phyloP scores from a whole-genome alignment of 2,797 vertebrate genomes.

The Lithobates pipiens region DNA sequence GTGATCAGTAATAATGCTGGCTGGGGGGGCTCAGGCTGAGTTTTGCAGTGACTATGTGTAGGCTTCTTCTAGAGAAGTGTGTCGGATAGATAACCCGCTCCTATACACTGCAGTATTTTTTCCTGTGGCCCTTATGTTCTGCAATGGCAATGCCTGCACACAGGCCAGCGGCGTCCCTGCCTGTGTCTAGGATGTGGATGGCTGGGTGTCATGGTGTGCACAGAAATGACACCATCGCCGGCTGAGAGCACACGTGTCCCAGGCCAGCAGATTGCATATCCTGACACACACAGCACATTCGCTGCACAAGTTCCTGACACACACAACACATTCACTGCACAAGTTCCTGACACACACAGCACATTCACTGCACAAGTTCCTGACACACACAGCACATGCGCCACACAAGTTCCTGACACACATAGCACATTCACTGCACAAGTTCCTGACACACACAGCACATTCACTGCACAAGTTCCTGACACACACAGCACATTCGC shows the following conservation, averaged over 20 bases:
- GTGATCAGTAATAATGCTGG: not conserved
- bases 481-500: too few species aligned
- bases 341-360: too few species aligned
- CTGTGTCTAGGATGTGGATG: not conserved
- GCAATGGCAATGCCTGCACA: conserved; percentile 46
- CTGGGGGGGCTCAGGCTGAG: conserved; percentile 1
- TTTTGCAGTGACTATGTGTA: conserved; percentile 20
- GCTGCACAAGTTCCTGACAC: not conserved
- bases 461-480: too few species aligned
- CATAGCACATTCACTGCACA: too few species aligned
- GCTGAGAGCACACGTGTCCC: conserved; percentile 27
- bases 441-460: too few species aligned
- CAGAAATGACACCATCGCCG: not conserved
- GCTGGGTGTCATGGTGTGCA: not conserved
- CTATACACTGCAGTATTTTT: conserved; percentile 86
- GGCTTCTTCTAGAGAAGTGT: not conserved
- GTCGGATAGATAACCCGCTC: conserved; percentile 48
- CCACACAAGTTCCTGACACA: too few species aligned
- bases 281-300: not conserved
- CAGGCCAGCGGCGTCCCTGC: not conserved
- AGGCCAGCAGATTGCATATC: conserved; percentile 2
- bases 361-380: too few species aligned
- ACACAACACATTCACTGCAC: too few species aligned
- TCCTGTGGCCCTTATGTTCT: conserved; percentile 74
- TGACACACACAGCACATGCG: too few species aligned